phyloP scores from a whole-genome alignment of 2,113 vertebrate species.

The Passer domesticus region DNA sequence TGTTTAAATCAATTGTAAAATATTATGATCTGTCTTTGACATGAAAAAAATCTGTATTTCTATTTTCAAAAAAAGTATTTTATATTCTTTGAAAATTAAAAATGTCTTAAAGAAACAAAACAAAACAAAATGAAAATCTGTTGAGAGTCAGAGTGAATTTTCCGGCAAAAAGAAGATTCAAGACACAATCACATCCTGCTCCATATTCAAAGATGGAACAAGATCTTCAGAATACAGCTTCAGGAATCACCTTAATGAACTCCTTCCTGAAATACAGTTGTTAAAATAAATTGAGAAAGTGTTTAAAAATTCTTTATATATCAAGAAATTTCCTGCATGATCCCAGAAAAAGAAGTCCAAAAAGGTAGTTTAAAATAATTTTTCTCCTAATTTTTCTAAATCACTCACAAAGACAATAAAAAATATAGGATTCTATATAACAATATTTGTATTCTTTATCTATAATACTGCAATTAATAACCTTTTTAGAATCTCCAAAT shows the following conservation, averaged over 20 bases:
- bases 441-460: not conserved
- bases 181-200: not conserved
- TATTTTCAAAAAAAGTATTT: not conserved
- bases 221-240: not conserved
- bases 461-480: not conserved
- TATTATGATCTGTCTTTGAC: not conserved
- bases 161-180: not conserved
- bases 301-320: not conserved
- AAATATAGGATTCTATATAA: not conserved
- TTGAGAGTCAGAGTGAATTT: not conserved
- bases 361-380: not conserved
- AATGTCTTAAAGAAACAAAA: not conserved
- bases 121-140: not conserved
- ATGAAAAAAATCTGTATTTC: not conserved
- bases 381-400: not conserved
- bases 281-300: not conserved
- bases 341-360: not conserved
- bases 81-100: not conserved
- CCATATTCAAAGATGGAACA: not conserved
- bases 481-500: not conserved
- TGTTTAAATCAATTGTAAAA: accelerated
- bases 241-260: not conserved
- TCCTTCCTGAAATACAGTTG: not conserved
- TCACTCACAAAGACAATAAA: not conserved
- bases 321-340: not conserved